Conservation (phyloP, 2,888 invertebrate species). For the Linnaemya vulpina region DNA sequence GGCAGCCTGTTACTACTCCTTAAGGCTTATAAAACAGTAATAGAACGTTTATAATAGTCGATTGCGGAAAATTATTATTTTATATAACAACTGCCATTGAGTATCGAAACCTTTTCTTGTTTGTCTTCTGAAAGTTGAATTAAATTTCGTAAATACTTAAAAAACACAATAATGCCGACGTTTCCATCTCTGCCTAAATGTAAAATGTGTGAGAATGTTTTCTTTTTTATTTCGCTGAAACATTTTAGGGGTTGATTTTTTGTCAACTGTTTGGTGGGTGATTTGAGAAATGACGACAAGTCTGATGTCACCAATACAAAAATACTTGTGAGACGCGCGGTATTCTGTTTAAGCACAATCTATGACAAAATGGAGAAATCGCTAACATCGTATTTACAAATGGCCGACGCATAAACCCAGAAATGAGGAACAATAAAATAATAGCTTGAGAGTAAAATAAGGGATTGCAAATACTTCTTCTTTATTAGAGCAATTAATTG, state of each 20-base stretch:
- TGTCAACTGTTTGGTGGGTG: constrained; percentile 67
- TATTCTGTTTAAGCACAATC: constrained; percentile 30
- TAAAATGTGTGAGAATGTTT: constrained; percentile 17
- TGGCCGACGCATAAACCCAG: constrained; percentile 60
- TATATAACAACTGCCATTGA: too few relatives aligned
- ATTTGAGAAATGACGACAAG: constrained; percentile 56
- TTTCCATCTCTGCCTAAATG: not conserved
- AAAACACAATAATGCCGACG: too few relatives aligned
- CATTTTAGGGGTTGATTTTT: constrained; percentile 59
- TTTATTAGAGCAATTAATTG: constrained; percentile 39
- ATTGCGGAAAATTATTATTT: too few relatives aligned
- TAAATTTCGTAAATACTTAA: too few relatives aligned
- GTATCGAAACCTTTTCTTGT: too few relatives aligned
- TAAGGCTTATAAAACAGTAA: too few relatives aligned
- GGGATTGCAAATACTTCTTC: constrained; percentile 1
- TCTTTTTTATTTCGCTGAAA: constrained; percentile 16
- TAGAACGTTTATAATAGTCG: too few relatives aligned
- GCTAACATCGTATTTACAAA: constrained; percentile 59
- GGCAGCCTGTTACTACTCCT: too few relatives aligned
- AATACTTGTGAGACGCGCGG: constrained; percentile 30
- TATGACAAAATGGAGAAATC: constrained; percentile 62
- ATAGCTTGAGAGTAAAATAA: not conserved
- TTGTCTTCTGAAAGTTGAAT: too few relatives aligned
- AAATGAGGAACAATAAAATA: not conserved
- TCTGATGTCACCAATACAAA: constrained; percentile 60